phyloP scores from a whole-genome alignment of 2,113 vertebrate species.

The Pituophis catenifer region DNA sequence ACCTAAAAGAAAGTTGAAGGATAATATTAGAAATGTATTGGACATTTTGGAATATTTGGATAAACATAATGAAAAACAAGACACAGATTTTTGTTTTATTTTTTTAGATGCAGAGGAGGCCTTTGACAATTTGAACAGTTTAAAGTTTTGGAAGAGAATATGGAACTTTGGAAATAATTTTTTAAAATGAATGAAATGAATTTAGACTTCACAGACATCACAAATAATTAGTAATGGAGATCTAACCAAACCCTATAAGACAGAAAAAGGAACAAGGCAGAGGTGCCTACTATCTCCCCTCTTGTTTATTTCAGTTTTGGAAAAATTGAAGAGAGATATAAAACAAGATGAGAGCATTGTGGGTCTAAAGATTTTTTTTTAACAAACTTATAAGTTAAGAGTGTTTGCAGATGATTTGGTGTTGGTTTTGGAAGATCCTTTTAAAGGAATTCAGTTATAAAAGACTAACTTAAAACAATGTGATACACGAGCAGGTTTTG shows the following conservation, averaged over 20 bases:
- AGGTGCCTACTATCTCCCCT: background rate
- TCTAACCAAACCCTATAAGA: background rate
- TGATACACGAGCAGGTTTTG: background rate
- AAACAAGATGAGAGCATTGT: background rate
- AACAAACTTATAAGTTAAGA: background rate
- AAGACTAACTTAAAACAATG: background rate
- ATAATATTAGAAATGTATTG: background rate
- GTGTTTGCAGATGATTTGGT: background rate
- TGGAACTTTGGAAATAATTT: background rate
- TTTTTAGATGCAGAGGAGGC: background rate
- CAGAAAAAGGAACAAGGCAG: background rate
- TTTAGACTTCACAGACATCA: background rate
- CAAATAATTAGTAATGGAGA: background rate
- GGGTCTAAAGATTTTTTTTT: background rate
- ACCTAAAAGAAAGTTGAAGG: background rate
- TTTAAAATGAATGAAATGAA: background rate
- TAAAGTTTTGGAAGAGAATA: background rate
- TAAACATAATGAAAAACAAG: background rate
- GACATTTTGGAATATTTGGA: background rate
- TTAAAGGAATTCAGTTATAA: background rate
- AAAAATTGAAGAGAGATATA: background rate
- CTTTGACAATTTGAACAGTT: background rate
- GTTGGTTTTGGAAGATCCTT: background rate
- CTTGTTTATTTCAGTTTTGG: background rate
- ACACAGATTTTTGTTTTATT: background rate